A percentile compares a stretch with the other conserved stretches of the same genome.
Conservation (phyloP, 2,113 vertebrate species). For the Glaucomys volans region DNA sequence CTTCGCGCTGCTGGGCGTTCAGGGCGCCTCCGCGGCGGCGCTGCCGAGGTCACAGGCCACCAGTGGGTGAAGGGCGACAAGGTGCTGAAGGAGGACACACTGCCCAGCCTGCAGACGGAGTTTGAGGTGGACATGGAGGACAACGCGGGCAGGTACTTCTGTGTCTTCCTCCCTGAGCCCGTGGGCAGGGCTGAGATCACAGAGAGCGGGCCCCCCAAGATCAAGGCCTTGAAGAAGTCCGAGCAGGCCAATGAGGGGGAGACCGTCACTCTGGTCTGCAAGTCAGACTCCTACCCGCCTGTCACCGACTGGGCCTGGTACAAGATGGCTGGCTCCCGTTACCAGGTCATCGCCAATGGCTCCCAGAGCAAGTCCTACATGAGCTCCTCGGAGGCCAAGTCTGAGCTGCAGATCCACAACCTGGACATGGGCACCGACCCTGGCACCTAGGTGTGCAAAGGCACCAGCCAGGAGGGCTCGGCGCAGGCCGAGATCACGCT, state of each 20-base stretch:
- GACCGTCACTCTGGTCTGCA: conserved; percentile 88
- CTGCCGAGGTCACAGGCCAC: conserved; percentile 82
- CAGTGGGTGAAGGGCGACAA: conserved; percentile 88
- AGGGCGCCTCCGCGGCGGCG: conserved; percentile 23
- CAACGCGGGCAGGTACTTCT: conserved; percentile 89
- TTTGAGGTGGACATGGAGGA: conserved; percentile 68
- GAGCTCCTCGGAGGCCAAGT: conserved; percentile 85
- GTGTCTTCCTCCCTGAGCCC: conserved; percentile 85
- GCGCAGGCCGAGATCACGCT: conserved; percentile 77
- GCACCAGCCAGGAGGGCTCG: conserved; percentile 73
- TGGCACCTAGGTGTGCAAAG: conserved; percentile 90
- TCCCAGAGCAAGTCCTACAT: conserved; percentile 86
- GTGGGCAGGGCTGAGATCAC: conserved; percentile 2
- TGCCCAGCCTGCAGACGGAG: fast-evolving
- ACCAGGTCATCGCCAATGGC: conserved; percentile 84
- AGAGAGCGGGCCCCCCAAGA: conserved; percentile 82
- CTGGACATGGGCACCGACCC: conserved; percentile 88
- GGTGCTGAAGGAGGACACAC: neutral
- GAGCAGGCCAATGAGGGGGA: conserved; percentile 94
- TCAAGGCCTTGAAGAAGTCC: conserved; percentile 90
- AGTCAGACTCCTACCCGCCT: conserved; percentile 86
- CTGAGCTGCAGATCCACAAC: conserved; percentile 86
- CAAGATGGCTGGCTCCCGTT: neutral
- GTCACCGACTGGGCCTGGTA: conserved; percentile 84
- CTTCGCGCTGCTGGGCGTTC: conserved; percentile 63